Base-by-base conservation (phyloP, 2,888 invertebrate genomes). In the Pseudoips prasinana region DNA sequence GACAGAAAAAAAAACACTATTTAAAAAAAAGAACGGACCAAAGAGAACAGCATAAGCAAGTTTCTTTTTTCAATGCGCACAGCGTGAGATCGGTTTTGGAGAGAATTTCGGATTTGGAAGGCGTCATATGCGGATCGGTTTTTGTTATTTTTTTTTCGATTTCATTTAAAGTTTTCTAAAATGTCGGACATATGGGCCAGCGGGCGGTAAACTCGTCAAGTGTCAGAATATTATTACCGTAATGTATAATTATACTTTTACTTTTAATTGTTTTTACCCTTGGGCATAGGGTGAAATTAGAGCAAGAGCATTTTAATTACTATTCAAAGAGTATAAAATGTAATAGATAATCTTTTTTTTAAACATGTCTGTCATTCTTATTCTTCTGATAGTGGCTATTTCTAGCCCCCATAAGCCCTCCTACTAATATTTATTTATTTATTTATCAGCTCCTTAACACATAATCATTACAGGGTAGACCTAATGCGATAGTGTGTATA, bases 81-180 rank as follows among this genome's bases (percentile, higher is more conserved):
- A 86, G 88, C 88, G 88, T 87, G 88, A 83, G 88, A 87, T 73
- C 84, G 43, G 71, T 67, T 81, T 85, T 76, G 75, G 77, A 83
- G 80, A 71, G 83, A 83, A 79, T 84, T 82, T 82, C 46, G 80
- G 76, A 83, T 85, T 79, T 75, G 71, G 72, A 73, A 73, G 79
- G 79, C 82, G 82, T 84, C 85, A 84, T 84, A 81, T 78, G 74
- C 73, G 62, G 66, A 69, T 69, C 61, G 64, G 46, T 64, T 68
- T 66, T 3, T 20, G 2, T 20, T n/a, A 20, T 20, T 20, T 18
- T 18, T 3, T 20, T 64, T 60, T 59, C 56, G 35, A 46, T 47
- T 67, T 65, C 64, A 50, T 67, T 56, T 46, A 55, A 64, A 58
- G 37, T 51, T 14, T 14, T 14, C 14, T 14, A 14, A 14, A 20